A percentile compares a stretch with the other conserved stretches of the same genome.
Evolutionary conservation across 1,140 invertebrate species (phyloP).

Genomic region (Heterodera schachtii): DNA sequence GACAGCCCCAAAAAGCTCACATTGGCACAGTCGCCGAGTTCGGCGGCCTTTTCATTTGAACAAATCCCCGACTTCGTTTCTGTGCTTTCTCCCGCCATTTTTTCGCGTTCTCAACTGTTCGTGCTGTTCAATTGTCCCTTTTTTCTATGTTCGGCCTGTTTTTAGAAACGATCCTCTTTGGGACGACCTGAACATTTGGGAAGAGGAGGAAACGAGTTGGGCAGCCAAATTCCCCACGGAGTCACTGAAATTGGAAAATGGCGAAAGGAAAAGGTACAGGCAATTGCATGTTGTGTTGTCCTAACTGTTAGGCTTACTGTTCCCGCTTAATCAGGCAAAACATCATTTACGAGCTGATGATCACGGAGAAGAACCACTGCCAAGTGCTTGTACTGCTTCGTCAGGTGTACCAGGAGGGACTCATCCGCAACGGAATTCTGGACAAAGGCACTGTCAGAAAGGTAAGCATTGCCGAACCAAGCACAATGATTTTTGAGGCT

Average conservation of each 20-base stretch:
- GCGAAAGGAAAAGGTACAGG: not conserved
- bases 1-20: not conserved
- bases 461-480: not conserved
- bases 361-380: constrained; percentile 55
- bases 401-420: constrained; percentile 54
- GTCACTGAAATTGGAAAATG: constrained; percentile 6
- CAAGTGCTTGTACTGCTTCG: constrained; percentile 52
- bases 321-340: constrained; percentile 43
- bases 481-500: too few species aligned
- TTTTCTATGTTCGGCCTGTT: constrained; percentile 1
- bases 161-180: constrained; percentile 50
- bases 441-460: not conserved
- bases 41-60: not conserved
- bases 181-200: constrained; percentile 54
- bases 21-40: not conserved
- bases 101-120: constrained; percentile 30
- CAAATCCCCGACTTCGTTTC: not conserved
- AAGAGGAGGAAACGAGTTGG: constrained; percentile 44
- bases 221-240: constrained; percentile 36
- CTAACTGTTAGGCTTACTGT: constrained; percentile 28
- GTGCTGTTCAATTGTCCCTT: not conserved
- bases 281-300: constrained; percentile 4
- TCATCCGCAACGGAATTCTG: constrained; percentile 42
- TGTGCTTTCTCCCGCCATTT: not conserved
- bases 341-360: constrained; percentile 52